phyloP scores from a whole-genome alignment of 2,888 invertebrate genomes.

The Priocnemis perturbator region DNA sequence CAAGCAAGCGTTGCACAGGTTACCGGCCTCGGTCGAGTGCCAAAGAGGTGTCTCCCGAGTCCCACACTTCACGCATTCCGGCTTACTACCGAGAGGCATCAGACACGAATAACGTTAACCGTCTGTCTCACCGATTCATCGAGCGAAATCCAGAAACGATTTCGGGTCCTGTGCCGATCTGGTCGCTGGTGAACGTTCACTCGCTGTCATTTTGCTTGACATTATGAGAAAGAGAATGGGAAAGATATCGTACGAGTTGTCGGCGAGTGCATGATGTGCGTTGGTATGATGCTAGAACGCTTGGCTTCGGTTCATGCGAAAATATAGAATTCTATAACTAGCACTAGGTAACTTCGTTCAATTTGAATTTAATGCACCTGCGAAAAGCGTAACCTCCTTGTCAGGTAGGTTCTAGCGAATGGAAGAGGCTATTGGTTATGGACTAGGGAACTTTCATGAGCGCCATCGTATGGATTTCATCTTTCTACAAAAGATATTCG shows the following conservation, averaged over 20 bases:
- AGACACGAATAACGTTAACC: conserved; percentile 1
- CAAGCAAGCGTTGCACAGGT: conserved; percentile 86
- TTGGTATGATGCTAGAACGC: too few relatives aligned
- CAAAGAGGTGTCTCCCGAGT: conserved; percentile 84
- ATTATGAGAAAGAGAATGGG: background rate
- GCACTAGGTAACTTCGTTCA: too few relatives aligned
- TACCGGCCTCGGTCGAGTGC: conserved; percentile 85
- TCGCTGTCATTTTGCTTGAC: conserved; percentile 4
- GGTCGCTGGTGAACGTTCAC: background rate
- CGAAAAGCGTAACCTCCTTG: too few relatives aligned
- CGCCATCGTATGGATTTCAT: too few relatives aligned
- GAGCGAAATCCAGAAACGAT: conserved; percentile 1
- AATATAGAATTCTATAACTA: too few relatives aligned
- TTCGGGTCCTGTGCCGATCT: conserved; percentile 2
- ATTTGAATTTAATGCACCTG: too few relatives aligned
- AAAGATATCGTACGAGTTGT: background rate
- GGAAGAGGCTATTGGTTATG: too few relatives aligned
- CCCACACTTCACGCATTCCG: conserved; percentile 84
- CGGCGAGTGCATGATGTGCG: background rate
- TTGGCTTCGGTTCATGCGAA: too few relatives aligned
- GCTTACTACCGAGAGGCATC: conserved; percentile 77
- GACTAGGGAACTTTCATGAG: too few relatives aligned
- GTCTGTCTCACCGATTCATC: conserved; percentile 1
- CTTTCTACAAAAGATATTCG: too few relatives aligned
- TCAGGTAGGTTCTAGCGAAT: too few relatives aligned